Evolutionary conservation across 2,888 invertebrate species (phyloP), one percentile per base, ranked within the genome.

Genomic region (Agrotis puta): DNA sequence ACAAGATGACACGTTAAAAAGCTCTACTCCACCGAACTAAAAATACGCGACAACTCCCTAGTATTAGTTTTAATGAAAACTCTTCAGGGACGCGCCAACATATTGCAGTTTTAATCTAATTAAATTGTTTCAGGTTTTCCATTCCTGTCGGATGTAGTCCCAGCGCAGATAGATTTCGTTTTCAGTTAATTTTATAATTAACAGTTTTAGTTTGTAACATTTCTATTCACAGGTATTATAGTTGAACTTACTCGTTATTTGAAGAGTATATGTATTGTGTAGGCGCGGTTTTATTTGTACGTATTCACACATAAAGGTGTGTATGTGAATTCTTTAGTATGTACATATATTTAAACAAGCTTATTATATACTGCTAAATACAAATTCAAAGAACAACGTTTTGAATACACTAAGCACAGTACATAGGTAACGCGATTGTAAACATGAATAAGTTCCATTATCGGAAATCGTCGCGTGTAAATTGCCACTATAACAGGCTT

Each of bases 401-500:
- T 50, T 48, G 27, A 65, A 65, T 79, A 56, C 75, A 54, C 43
- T 45, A 22, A 53, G 62, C 50, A 45, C 57, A 62, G 62, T 50
- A 64, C 50, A 57, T 50, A 20, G 20, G 33, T 33, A 56, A 22
- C 27, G 39, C 27, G 14, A 56, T 50, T 72, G 70, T 79, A 57
- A 65, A 81, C 61, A 67, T 63, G 70, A 64, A 70, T 81, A 79
- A 54, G 54, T 70, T 66, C 45, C 63, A 79, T 81, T 77, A 77
- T 74, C 70, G 62, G 66, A 68, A 80, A 78, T 69, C 67, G 57
- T 78, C 71, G 72, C 83, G 83, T 79, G 74, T 74, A 70, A 83
- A 83, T 75, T 74, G 69, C 64, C 65, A 70, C 62, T 78, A 70
- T 72, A 80, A 72, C 68, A 56, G 72, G 70, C 65, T 83, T 81